Conservation (phyloP, 2,888 invertebrate genomes). For the Cryptocheilus praepositus region DNA sequence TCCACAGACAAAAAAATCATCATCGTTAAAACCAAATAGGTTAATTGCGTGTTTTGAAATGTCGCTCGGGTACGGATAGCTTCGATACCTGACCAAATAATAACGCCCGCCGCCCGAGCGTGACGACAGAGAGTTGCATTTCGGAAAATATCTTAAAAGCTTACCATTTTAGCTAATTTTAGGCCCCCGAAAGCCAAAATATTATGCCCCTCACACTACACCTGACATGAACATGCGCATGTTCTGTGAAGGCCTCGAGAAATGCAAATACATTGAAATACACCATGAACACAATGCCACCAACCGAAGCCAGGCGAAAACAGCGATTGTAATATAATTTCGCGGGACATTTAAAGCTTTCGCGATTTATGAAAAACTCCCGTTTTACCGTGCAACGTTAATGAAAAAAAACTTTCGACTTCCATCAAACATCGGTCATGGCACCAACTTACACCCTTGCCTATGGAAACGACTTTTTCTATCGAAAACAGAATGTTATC, state of each 20-base stretch:
- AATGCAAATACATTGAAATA: slow-evolving; percentile 47
- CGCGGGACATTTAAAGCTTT: slow-evolving; percentile 43
- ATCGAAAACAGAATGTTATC: too few relatives aligned
- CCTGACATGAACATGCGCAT: slow-evolving; percentile 71
- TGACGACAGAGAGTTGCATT: neutral
- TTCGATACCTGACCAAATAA: slow-evolving; percentile 5
- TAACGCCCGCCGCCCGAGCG: slow-evolving; percentile 25
- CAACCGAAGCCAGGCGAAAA: slow-evolving; percentile 37
- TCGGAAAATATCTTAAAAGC: slow-evolving; percentile 22
- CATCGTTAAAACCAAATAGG: slow-evolving; percentile 46
- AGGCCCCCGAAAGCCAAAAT: slow-evolving; percentile 73
- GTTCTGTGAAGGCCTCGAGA: slow-evolving; percentile 47
- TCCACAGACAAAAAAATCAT: slow-evolving; percentile 28
- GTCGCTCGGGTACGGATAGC: neutral
- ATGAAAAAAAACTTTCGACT: neutral
- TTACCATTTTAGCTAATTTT: slow-evolving; percentile 71
- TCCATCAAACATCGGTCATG: neutral
- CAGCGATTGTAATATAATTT: slow-evolving; percentile 10
- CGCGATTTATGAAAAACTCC: slow-evolving; percentile 17
- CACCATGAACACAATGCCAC: slow-evolving; percentile 30
- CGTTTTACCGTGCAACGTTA: neutral
- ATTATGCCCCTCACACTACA: slow-evolving; percentile 71
- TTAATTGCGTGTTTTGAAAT: slow-evolving; percentile 37
- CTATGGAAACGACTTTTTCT: too few relatives aligned
- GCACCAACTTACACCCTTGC: too few relatives aligned